phyloP scores from a whole-genome alignment of 1,140 invertebrate species.

The Ceratosolen fusciceps region DNA sequence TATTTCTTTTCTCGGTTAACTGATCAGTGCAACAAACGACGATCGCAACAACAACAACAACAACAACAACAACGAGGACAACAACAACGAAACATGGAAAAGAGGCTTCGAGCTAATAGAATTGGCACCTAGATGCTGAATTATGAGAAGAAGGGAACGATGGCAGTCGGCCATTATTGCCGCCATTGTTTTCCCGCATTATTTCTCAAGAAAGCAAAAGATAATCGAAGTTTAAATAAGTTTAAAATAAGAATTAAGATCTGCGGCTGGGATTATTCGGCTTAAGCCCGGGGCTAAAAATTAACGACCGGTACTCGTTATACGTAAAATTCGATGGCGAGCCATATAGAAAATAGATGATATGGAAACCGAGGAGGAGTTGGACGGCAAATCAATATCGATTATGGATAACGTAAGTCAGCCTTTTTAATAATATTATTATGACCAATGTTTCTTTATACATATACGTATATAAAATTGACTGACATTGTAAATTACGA shows the following conservation, averaged over 20 bases:
- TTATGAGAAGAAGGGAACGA: slow-evolving; percentile 29
- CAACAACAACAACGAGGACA: not conserved
- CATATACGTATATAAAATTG: no score
- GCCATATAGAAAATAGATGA: slow-evolving; percentile 55
- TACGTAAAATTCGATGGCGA: slow-evolving; percentile 13
- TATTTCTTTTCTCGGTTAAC: not conserved
- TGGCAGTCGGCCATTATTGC: not conserved
- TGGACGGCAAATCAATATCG: slow-evolving; percentile 64
- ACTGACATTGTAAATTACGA: no score
- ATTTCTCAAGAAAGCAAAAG: not conserved
- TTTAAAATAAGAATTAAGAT: not conserved
- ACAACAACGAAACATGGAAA: no score
- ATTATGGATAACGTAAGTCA: slow-evolving; percentile 59
- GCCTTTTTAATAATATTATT: not conserved
- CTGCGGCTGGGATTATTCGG: not conserved
- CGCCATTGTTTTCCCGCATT: not conserved
- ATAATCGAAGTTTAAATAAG: not conserved
- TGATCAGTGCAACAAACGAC: not conserved
- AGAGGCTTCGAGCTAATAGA: no score
- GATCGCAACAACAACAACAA: not conserved
- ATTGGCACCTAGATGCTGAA: no score
- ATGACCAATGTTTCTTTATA: no score
- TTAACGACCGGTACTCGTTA: not conserved
- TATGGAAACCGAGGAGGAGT: slow-evolving; percentile 68
- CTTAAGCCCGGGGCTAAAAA: no score